phyloP scores from a whole-genome alignment of 2,113 vertebrate species.

The Passer domesticus region DNA sequence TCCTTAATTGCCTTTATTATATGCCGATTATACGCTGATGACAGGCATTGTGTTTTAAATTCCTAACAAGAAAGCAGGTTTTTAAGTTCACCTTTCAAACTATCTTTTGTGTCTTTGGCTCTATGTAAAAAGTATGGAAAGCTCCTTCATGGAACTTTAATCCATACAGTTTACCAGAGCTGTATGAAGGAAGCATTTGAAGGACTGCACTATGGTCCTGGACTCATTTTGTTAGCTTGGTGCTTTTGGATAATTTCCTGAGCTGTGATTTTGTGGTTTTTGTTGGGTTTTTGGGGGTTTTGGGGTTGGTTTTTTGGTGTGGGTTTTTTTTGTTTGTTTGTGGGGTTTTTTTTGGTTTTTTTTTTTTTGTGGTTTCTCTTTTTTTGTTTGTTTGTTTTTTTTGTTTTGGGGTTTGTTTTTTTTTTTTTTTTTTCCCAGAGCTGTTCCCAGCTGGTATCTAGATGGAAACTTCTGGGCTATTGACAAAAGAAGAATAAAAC shows the following conservation, averaged over 20 bases:
- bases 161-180: not conserved
- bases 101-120: not conserved
- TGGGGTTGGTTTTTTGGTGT: too few relatives aligned
- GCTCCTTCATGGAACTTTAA: not conserved
- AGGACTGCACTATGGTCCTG: not conserved
- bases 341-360: too few relatives aligned
- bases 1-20: constrained; percentile 13
- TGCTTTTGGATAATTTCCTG: not conserved
- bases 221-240: not conserved
- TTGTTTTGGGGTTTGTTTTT: not conserved
- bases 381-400: too few relatives aligned
- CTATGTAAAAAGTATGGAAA: not conserved
- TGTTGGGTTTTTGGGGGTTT: too few relatives aligned
- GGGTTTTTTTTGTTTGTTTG: too few relatives aligned
- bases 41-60: constrained; percentile 3
- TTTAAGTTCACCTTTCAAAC: not conserved
- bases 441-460: not conserved
- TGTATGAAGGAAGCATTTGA: not conserved
- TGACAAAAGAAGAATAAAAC: not conserved
- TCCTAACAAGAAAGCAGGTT: not conserved
- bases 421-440: not conserved
- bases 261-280: not conserved
- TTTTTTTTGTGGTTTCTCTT: too few relatives aligned
- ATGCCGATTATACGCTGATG: not conserved
- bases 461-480: not conserved